These are phyloP conservation scores for Acanthopagrus latus DNA, from an alignment of 2,797 vertebrate species.

Conservation along the genomic window DNA sequence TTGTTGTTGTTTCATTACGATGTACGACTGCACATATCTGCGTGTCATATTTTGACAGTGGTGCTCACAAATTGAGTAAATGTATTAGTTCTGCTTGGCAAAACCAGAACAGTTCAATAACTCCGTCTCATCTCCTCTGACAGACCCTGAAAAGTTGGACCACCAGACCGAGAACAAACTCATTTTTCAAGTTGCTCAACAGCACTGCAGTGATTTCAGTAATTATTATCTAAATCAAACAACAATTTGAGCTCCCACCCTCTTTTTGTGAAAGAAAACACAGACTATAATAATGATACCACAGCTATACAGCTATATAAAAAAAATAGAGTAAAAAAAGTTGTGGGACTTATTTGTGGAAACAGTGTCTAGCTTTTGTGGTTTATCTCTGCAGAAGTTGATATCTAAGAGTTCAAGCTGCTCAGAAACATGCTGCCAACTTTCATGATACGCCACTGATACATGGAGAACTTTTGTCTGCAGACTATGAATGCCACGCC, in stretches of 20 bases:
- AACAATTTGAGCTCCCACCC: background rate
- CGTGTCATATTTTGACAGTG: slow-evolving; percentile 32
- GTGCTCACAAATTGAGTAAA: slow-evolving; percentile 23
- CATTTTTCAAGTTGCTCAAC: slow-evolving; percentile 21
- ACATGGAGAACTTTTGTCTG: background rate
- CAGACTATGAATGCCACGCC: background rate
- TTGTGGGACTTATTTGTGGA: background rate
- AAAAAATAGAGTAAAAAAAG: background rate
- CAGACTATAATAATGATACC: background rate
- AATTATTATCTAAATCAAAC: background rate
- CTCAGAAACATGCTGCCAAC: background rate
- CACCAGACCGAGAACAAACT: slow-evolving; percentile 9
- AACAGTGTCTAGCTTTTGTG: background rate
- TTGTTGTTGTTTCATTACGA: background rate
- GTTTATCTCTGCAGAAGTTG: background rate
- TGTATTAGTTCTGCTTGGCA: slow-evolving; percentile 45
- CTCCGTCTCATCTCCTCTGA: slow-evolving; percentile 36
- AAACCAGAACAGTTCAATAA: slow-evolving; percentile 43
- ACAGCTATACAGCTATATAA: background rate
- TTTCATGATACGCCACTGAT: background rate
- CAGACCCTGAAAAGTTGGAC: slow-evolving; percentile 17
- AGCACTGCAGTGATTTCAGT: background rate
- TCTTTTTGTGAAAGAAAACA: background rate
- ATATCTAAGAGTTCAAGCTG: background rate
- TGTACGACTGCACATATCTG: background rate